Base-by-base conservation (phyloP, 2,888 invertebrate species). In the Bibio marci region DNA sequence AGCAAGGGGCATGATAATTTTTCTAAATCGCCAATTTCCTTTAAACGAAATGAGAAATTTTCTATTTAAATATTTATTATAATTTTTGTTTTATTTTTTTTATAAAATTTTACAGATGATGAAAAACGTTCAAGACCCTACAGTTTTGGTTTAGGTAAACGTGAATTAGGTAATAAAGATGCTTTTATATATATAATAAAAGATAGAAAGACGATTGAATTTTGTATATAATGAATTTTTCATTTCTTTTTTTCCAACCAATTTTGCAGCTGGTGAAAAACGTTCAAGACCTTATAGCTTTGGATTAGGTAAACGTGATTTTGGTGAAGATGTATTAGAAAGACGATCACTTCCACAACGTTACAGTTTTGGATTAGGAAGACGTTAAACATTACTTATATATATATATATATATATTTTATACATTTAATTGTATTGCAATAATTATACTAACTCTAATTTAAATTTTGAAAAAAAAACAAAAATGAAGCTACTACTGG, bases 81-180 rank as follows among this genome's bases (percentile, higher is more conserved):
- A n/a, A 25, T 35, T 27, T 7, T 26, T 22, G 13, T 34, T 18
- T 34, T 30, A 30, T 13, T 30, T n/a, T n/a, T n/a, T n/a, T n/a
- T 15, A 15, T 14, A 32, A 32, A 32, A 6, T 15, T 10, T 38
- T 38, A 15, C 17, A 38, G 38, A 25, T 27, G 19, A 22, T 17
- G 34, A 30, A 27, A 71, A 76, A 57, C 67, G 75, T 43, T 68
- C 70, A 33, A 66, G 70, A 8, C 72, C 70, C 1, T 77, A 74
- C 60, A 71, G 71, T 35, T 76, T 77, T 52, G 77, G 77, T 2
- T 61, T 77, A 11, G 78, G 77, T 7, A 78, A 77, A 52, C 67
- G 77, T 7, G 58, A 61, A 15, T 35, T 26, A 7, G n/a, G 37
- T 13, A 30, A 38, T 12, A 33, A 38, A 30, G 46, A 49, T 3